Evolutionary conservation across 1,140 invertebrate species (phyloP).

Genomic region (Procambarus clarkii): DNA sequence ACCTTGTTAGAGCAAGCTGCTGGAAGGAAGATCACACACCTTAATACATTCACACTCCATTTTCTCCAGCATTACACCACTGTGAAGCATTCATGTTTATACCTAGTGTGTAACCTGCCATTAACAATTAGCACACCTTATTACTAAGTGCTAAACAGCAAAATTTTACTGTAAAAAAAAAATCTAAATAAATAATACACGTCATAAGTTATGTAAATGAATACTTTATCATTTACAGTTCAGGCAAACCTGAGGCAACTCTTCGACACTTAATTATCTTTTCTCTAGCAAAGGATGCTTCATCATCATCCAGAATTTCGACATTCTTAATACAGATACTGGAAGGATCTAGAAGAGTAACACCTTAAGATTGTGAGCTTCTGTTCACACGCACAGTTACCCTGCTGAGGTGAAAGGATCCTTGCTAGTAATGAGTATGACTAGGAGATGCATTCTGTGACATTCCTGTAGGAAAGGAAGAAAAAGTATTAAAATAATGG

Average conservation of each 20-base stretch:
- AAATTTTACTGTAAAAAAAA: neutral
- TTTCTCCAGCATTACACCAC: too few relatives aligned
- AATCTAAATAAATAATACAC: neutral
- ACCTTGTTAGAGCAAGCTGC: neutral
- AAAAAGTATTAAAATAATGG: neutral
- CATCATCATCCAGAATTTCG: neutral
- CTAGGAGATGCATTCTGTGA: constrained; percentile 67
- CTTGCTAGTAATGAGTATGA: constrained; percentile 52
- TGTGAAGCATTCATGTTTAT: too few relatives aligned
- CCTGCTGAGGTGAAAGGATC: neutral
- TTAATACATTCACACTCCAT: neutral
- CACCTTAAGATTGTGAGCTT: neutral
- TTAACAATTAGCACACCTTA: too few relatives aligned
- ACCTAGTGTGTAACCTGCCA: too few relatives aligned
- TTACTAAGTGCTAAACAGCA: neutral
- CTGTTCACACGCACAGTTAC: neutral
- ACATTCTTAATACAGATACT: neutral
- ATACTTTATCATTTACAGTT: neutral
- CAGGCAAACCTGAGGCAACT: neutral
- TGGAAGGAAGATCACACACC: neutral
- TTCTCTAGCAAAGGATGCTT: neutral
- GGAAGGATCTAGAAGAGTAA: neutral
- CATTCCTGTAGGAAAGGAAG: constrained; percentile 39
- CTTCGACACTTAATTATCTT: neutral
- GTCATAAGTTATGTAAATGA: neutral